Evolutionary conservation across 2,888 invertebrate genomes (phyloP).

Genomic region (Cephus runcator): DNA sequence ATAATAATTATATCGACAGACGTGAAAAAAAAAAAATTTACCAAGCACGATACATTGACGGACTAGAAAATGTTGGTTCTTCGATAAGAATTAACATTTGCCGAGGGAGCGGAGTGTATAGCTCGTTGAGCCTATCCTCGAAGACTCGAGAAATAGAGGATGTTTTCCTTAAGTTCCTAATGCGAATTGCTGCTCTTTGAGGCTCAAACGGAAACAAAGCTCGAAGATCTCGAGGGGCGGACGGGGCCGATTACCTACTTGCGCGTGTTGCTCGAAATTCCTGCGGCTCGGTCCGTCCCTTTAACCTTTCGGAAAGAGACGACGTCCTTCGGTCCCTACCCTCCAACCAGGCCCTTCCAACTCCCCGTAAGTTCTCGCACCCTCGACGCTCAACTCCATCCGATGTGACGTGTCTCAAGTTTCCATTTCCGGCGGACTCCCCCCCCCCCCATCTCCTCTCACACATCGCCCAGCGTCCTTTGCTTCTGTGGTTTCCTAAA

Average conservation of each 20-base stretch:
- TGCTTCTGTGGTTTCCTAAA: background rate
- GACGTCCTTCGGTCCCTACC: too few relatives aligned
- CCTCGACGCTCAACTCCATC: background rate
- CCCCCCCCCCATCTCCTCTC: background rate
- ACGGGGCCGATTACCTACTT: background rate
- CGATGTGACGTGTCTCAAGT: constrained; percentile 29
- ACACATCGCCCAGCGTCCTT: background rate
- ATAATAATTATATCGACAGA: background rate
- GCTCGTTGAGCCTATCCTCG: too few relatives aligned
- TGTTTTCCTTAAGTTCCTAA: too few relatives aligned
- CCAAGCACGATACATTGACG: background rate
- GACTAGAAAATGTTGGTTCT: background rate
- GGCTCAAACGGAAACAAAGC: too few relatives aligned
- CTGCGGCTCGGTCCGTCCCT: background rate
- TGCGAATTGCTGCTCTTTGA: too few relatives aligned
- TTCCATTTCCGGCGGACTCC: constrained; percentile 32
- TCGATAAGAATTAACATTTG: too few relatives aligned
- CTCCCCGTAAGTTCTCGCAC: background rate
- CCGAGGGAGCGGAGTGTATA: too few relatives aligned
- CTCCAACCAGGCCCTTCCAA: too few relatives aligned
- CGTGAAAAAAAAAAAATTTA: background rate
- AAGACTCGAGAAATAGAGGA: too few relatives aligned
- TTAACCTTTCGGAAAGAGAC: background rate
- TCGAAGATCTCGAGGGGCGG: too few relatives aligned
- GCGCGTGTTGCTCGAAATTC: background rate